phyloP scores from a whole-genome alignment of 1,140 invertebrate genomes.

The Globodera rostochiensis region DNA sequence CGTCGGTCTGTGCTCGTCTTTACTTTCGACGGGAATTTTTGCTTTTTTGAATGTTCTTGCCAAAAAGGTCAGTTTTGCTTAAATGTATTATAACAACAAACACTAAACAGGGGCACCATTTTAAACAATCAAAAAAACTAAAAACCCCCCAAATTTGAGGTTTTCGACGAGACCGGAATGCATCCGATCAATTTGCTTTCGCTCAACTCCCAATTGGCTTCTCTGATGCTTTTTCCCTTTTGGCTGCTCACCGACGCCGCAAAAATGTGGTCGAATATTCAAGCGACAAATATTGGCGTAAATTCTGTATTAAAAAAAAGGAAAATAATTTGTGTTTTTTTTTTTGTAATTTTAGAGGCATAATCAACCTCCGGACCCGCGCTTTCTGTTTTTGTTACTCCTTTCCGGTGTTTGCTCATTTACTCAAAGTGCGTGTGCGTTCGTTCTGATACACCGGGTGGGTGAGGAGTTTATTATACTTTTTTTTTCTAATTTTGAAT shows the following conservation, averaged over 20 bases:
- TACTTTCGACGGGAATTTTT: conserved; percentile 85
- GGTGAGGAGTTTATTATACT: not conserved
- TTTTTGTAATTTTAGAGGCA: not conserved
- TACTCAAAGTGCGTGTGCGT: conserved; percentile 91
- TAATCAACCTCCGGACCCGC: conserved; percentile 39
- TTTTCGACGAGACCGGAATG: conserved; percentile 81
- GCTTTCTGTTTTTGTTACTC: conserved; percentile 72
- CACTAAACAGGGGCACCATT: too few species aligned
- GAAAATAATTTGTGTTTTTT: not conserved
- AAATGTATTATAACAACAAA: too few species aligned
- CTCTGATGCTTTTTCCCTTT: conserved; percentile 82
- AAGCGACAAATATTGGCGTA: conserved; percentile 3
- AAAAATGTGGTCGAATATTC: conserved; percentile 48
- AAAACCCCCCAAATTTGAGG: conserved; percentile 69
- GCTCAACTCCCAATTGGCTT: conserved; percentile 77
- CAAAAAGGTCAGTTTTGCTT: conserved; percentile 77
- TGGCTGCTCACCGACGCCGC: conserved; percentile 80
- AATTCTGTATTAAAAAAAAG: not conserved
- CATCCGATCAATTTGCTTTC: conserved; percentile 85
- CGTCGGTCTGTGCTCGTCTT: conserved; percentile 81
- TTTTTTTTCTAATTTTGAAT: not conserved
- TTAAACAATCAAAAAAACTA: too few species aligned
- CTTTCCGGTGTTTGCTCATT: conserved; percentile 86
- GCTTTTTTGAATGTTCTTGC: conserved; percentile 91
- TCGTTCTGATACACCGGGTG: conserved; percentile 76